Percentiles rank a stretch among this genome's conserved stretches.
These are phyloP conservation scores for Calliopsis andreniformis DNA, from an alignment of 1,140 invertebrate genomes.

Conservation along the genomic window DNA sequence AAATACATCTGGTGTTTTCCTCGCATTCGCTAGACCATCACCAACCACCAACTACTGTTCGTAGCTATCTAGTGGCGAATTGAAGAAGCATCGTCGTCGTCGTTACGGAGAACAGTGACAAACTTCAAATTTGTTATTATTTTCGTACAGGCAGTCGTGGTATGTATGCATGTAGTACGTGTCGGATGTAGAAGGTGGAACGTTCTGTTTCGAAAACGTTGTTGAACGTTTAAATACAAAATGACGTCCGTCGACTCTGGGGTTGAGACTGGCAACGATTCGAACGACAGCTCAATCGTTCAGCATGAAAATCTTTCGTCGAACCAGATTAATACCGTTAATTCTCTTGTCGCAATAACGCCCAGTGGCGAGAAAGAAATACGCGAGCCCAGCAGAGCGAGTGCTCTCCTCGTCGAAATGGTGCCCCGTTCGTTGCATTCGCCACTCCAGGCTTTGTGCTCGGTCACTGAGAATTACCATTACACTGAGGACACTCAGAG, in stretches of 20 bases:
- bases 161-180: neutral
- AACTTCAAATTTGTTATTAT: slow-evolving; percentile 21
- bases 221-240: slow-evolving; percentile 26
- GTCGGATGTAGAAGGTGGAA: neutral
- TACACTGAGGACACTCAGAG: too few relatives aligned
- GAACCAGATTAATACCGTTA: slow-evolving; percentile 15
- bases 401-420: neutral
- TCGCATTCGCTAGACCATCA: too few relatives aligned
- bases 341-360: slow-evolving; percentile 4
- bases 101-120: neutral
- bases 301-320: slow-evolving; percentile 25
- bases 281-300: slow-evolving; percentile 82
- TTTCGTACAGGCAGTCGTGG: neutral
- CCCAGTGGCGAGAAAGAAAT: neutral
- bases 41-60: too few relatives aligned
- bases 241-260: slow-evolving; percentile 83
- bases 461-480: neutral
- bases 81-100: neutral
- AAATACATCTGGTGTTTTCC: too few relatives aligned
- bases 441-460: neutral
- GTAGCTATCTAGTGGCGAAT: neutral
- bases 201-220: neutral
- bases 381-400: neutral
- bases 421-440: neutral
- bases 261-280: slow-evolving; percentile 85